phyloP scores from a whole-genome alignment of 30 jellyfish, hydroid and myxozoan genomes.

The Aurelia aurita region DNA sequence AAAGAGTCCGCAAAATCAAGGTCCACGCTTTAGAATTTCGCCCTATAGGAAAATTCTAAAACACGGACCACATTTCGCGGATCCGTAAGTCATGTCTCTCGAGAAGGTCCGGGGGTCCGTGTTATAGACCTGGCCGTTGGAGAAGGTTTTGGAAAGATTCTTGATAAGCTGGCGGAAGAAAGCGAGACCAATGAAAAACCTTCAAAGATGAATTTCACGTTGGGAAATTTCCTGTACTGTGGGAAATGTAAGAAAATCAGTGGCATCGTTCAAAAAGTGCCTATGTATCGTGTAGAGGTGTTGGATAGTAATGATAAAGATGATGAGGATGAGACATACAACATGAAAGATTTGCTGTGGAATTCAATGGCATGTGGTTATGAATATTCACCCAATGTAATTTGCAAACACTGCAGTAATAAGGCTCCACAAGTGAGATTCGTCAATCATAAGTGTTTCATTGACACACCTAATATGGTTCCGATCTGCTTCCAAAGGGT shows the following conservation, averaged over 20 bases:
- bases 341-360: neutral
- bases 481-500: neutral
- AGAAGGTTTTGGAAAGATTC: neutral
- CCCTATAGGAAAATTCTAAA: too few species aligned
- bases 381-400: slow-evolving; percentile 3
- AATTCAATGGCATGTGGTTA: slow-evolving; percentile 13
- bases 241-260: too few species aligned
- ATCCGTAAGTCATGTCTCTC: too few species aligned
- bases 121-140: too few species aligned
- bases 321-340: neutral
- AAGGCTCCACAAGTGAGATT: neutral
- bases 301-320: neutral
- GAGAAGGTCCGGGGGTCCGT: too few species aligned
- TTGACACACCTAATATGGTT: neutral
- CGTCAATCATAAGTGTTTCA: neutral
- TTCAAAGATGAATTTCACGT: too few species aligned
- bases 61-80: neutral
- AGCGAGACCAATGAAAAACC: neutral
- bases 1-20: too few species aligned
- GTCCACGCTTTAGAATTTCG: too few species aligned
- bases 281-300: too few species aligned
- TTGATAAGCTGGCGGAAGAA: neutral
- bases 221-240: neutral
- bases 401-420: neutral
- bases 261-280: too few species aligned